phyloP scores from a whole-genome alignment of 1,140 invertebrate species.

The Plutomurus gul region DNA sequence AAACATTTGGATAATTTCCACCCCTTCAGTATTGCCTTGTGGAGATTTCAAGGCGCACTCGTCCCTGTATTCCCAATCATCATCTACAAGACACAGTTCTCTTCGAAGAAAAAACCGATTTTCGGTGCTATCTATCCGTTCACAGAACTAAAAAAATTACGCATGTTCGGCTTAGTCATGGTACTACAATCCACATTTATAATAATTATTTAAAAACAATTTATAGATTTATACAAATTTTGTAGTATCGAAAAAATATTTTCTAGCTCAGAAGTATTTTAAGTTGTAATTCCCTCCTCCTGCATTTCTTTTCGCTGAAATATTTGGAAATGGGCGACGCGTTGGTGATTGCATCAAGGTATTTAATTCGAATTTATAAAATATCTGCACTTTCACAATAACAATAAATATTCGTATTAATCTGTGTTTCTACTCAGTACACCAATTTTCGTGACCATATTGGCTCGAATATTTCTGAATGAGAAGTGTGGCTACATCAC shows the following conservation, averaged over 20 bases:
- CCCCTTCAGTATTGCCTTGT: constrained; percentile 58
- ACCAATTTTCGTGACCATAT: constrained; percentile 10
- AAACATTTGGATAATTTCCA: constrained; percentile 57
- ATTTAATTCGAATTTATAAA: too few species aligned
- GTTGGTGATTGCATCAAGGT: constrained; percentile 87
- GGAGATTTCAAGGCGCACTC: constrained; percentile 58
- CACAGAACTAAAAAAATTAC: not conserved
- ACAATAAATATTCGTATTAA: too few species aligned
- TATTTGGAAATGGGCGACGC: constrained; percentile 56
- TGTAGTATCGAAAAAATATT: not conserved
- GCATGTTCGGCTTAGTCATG: constrained; percentile 1
- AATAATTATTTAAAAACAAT: not conserved
- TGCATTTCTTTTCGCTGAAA: constrained; percentile 46
- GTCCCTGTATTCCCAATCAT: constrained; percentile 57
- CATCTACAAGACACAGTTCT: constrained; percentile 48
- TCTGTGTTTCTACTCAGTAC: too few species aligned
- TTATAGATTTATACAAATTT: constrained; percentile 42
- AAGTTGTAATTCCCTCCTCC: constrained; percentile 27
- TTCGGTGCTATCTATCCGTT: constrained; percentile 3
- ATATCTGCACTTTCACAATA: too few species aligned
- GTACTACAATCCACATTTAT: not conserved
- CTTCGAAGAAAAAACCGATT: not conserved
- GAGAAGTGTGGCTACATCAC: constrained; percentile 36
- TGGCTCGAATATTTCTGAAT: not conserved
- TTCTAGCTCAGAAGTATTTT: constrained; percentile 33